Evolutionary conservation across 2,888 invertebrate species (phyloP).

Genomic region (Perizoma flavofasciatum): DNA sequence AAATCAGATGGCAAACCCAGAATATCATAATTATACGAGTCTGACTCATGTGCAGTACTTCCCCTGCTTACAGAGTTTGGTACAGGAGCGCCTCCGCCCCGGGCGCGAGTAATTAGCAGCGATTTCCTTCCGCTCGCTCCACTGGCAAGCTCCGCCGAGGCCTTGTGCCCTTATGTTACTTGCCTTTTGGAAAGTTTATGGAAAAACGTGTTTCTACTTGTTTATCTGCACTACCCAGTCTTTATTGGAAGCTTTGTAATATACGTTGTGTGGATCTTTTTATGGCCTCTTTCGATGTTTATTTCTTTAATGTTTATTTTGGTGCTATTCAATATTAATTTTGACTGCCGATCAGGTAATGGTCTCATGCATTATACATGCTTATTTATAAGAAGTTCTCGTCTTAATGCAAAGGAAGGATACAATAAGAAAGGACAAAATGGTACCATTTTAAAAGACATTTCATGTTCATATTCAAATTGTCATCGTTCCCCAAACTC

Average conservation of each 20-base stretch:
- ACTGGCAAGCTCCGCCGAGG: constrained; percentile 20
- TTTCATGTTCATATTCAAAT: constrained; percentile 80
- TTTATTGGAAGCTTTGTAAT: background rate
- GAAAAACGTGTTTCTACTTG: constrained; percentile 10
- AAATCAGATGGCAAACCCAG: background rate
- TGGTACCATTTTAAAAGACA: constrained; percentile 69
- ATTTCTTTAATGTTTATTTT: too few relatives aligned
- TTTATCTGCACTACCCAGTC: background rate
- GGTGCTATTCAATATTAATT: too few relatives aligned
- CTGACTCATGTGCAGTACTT: constrained; percentile 44
- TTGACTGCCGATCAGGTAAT: too few relatives aligned
- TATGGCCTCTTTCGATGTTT: too few relatives aligned
- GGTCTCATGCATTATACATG: too few relatives aligned
- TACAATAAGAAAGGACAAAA: constrained; percentile 48
- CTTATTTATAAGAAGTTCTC: too few relatives aligned
- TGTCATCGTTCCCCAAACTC: constrained; percentile 81
- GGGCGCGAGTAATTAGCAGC: constrained; percentile 75
- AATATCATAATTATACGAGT: constrained; percentile 28
- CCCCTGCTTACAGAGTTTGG: constrained; percentile 52
- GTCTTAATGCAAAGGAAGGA: background rate
- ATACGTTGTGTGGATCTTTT: too few relatives aligned
- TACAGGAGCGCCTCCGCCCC: constrained; percentile 59
- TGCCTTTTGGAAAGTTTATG: constrained; percentile 16
- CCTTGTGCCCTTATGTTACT: constrained; percentile 19
- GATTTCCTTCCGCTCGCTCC: constrained; percentile 70